Evolutionary conservation across 30 jellyfish, hydroid and myxozoan genomes (phyloP).

Genomic region (Sanderia malayensis): DNA sequence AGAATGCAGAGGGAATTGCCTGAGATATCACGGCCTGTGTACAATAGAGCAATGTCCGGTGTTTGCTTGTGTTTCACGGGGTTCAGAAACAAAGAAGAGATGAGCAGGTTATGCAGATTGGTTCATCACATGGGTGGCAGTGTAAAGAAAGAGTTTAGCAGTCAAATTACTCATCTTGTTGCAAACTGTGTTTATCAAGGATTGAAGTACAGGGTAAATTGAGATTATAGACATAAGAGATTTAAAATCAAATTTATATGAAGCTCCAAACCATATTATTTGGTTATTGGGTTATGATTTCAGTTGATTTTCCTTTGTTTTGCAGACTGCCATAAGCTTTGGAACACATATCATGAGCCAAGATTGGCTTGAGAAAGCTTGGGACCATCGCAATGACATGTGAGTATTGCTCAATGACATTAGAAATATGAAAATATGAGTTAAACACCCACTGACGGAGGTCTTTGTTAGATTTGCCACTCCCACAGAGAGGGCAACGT

Average conservation of each 20-base stretch:
- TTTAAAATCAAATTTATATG: no score
- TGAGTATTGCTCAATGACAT: no score
- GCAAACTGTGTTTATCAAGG: slow-evolving; percentile 91
- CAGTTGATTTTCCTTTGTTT: slow-evolving; percentile 11
- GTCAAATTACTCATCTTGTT: slow-evolving; percentile 89
- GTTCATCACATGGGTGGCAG: slow-evolving; percentile 99
- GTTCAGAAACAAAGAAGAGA: slow-evolving; percentile 83
- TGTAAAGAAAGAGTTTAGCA: slow-evolving; percentile 92
- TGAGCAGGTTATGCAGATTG: slow-evolving; percentile 81
- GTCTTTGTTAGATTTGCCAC: no score
- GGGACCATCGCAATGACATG: slow-evolving; percentile 87
- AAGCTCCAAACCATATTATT: no score
- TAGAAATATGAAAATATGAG: no score
- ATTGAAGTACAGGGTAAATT: slow-evolving; percentile 89
- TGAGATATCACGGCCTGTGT: slow-evolving; percentile 76
- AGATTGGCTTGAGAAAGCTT: slow-evolving; percentile 76
- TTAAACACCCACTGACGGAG: no score
- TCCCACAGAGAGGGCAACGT: no score
- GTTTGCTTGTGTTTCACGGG: slow-evolving; percentile 98
- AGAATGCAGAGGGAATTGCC: slow-evolving; percentile 63
- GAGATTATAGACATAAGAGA: no score
- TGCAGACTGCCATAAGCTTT: slow-evolving; percentile 93
- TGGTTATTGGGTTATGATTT: no score
- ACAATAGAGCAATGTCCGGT: slow-evolving; percentile 87
- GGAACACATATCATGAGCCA: slow-evolving; percentile 96